Conservation (phyloP, 1,140 invertebrate genomes). For the Neodiprion lecontei region DNA sequence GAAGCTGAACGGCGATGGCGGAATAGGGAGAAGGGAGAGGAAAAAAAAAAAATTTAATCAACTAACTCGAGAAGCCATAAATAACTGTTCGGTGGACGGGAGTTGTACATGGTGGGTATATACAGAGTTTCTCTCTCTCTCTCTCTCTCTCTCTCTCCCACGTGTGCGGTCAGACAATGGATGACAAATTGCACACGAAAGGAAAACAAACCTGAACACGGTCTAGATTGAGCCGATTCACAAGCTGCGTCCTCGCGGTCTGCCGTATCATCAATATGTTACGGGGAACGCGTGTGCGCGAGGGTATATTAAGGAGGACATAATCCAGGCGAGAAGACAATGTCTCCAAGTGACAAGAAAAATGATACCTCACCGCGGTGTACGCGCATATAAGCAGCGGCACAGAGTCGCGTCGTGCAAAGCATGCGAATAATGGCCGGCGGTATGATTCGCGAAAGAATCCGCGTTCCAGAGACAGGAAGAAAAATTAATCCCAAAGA, state of each 20-base stretch:
- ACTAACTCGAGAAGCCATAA: conserved; percentile 45
- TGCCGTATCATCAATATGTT: conserved; percentile 48
- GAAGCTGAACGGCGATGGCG: not conserved
- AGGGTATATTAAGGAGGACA: conserved; percentile 22
- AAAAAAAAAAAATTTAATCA: conserved; percentile 50
- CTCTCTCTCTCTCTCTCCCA: not conserved
- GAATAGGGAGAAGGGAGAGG: not conserved
- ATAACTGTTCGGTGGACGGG: conserved; percentile 42
- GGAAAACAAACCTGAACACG: conserved; percentile 46
- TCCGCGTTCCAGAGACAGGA: too few species aligned
- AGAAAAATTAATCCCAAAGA: too few species aligned
- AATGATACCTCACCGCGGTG: conserved; percentile 36
- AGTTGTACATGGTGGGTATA: not conserved
- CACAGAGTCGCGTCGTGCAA: not conserved
- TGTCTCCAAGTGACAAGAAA: conserved; percentile 36
- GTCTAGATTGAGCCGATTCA: conserved; percentile 41
- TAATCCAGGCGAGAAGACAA: conserved; percentile 39
- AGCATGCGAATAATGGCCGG: not conserved
- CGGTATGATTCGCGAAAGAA: not conserved
- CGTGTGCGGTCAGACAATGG: conserved; percentile 46
- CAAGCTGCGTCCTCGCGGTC: conserved; percentile 30
- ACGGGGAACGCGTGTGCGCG: not conserved
- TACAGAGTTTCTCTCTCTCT: too few species aligned
- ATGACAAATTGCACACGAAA: conserved; percentile 52
- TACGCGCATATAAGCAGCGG: too few species aligned